These are phyloP conservation scores for Theonella swinhoei DNA, from an alignment of 37 sponge, comb jelly and placozoan genomes.

Conservation along the genomic window DNA sequence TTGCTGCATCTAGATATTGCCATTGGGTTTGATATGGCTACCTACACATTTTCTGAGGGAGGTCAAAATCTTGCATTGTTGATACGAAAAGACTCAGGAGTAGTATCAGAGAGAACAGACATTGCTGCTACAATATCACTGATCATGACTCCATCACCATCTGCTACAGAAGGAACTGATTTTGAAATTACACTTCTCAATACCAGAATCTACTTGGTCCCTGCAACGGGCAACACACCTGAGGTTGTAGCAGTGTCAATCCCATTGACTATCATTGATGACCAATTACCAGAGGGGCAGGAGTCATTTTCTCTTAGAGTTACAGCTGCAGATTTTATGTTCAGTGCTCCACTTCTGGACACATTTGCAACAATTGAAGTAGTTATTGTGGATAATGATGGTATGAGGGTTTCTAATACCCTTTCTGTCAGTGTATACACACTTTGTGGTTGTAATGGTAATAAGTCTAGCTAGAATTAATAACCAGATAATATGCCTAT, in stretches of 20 bases:
- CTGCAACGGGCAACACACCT: neutral
- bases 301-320: neutral
- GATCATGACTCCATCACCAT: neutral
- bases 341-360: neutral
- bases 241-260: no score
- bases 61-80: neutral
- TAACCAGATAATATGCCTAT: no score
- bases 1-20: neutral
- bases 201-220: neutral
- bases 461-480: no score
- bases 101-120: neutral
- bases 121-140: neutral
- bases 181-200: neutral
- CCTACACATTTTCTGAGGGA: neutral
- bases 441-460: neutral
- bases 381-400: neutral
- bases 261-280: neutral
- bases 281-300: neutral
- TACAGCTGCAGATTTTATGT: neutral
- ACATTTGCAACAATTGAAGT: neutral
- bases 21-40: neutral
- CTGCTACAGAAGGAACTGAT: neutral
- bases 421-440: neutral
- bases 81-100: neutral
- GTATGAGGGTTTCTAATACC: no score